Evolutionary conservation across 1,140 invertebrate species (phyloP), one percentile per base, ranked within the genome.

Genomic region (Mizuhopecten yessoensis): DNA sequence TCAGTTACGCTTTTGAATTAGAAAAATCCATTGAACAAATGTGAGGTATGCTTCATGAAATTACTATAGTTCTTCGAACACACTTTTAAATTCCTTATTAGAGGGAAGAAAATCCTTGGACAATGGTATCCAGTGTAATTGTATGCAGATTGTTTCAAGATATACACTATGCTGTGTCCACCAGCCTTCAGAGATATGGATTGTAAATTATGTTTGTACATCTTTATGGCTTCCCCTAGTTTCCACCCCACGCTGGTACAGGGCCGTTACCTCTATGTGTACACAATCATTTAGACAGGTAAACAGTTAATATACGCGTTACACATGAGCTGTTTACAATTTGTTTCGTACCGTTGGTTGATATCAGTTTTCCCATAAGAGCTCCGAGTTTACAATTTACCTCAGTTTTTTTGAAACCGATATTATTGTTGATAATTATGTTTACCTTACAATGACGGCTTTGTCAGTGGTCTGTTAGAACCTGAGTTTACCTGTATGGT

Each of bases 351-450:
- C n/a, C 20, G 23, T 75, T 75, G 57, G 9, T 75, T 75, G 57
- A n/a, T 75, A 75, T 75, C 57, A 29, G 57, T 75, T 75, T 75
- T 29, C 57, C 57, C 1, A 1, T n/a, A 0, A 17, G 57, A 7
- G 23, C n/a, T 29, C 57, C 1, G 57, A 9, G n/a, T 75, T 29
- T 29, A 75, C n/a, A 75, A 75, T 75, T 75, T 75, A 75, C 57
- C 15, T 75, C 9, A n/a, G 57, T 29, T n/a, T 75, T 75, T 75
- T 75, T 75, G 57, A 75, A 75, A 75, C 57, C 11, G 57, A 75
- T 75, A 75, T 75, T 75, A 75, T 75, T 75, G 57, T 75, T 75
- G 57, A 75, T 75, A 75, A 75, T 75, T 75, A 75, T 75, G 57
- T 75, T 75, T 29, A 75, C 57, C 9, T 75, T 29, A 75, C 57